Base-by-base conservation (phyloP, 2,113 vertebrate genomes). In the Chascanopsetta lugubris region DNA sequence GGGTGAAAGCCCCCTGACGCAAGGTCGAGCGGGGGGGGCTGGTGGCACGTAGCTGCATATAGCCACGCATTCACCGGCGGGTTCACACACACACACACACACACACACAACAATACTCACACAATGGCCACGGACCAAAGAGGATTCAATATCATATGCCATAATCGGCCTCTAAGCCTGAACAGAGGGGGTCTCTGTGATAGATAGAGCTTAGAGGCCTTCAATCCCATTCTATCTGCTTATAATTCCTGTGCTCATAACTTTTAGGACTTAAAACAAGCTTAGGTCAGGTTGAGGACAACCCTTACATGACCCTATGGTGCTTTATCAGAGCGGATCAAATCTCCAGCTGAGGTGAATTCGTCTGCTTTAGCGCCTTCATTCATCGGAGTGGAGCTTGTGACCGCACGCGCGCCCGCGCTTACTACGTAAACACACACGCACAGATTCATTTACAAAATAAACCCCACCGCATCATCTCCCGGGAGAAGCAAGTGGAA, bases 111-210 rank as follows among this genome's bases (percentile, higher is more conserved):
- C 47, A 79, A 76, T 29, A 60, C 63, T 49, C 60, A 69, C 68
- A 86, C 75, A 87, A 85, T 82, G 71, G 80, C 27, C 54, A 13
- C 57, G 81, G 74, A 55, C 77, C 76, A 89, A 85, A 87, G 84
- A 88, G 84, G 87, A 90, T 90, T 91, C 81, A 85, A 86, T 87
- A 89, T 89, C 88, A 90, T 87, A 79, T 77, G 85, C 72, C 65
- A 65, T 87, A 90, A 90, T 91, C 87, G 27, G 43, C 56, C 74
- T 69, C 77, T 85, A 87, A 91, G 78, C 79, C 80, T 25, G 72
- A 72, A 54, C 72, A 81, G 72, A 63, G 81, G 85, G 82, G 82
- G 72, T 83, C 80, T 78, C 67, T 43, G 58, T 63, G 18, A 84
- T 83, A 80, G 77, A 82, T 79, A 25, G 68, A 75, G 82, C 80